Evolutionary conservation across 2,113 vertebrate species (phyloP).

Genomic region (Cebus imitator): DNA sequence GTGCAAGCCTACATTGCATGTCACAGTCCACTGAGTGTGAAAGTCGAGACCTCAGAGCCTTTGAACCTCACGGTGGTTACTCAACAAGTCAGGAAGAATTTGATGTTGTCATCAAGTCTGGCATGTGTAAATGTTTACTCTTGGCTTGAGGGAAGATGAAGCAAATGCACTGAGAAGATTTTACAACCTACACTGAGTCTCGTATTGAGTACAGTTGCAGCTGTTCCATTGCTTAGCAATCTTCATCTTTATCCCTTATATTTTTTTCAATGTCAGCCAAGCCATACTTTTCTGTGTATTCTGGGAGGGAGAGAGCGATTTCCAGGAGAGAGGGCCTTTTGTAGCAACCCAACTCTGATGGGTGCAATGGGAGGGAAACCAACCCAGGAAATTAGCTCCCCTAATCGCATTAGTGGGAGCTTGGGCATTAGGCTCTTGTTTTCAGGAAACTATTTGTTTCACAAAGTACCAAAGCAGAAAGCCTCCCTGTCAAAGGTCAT

Average conservation of each 20-base stretch:
- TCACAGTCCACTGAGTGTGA: slow-evolving; percentile 76
- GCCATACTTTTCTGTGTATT: not conserved
- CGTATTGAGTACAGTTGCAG: not conserved
- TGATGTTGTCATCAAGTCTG: slow-evolving; percentile 76
- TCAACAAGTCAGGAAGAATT: slow-evolving; percentile 77
- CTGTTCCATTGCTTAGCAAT: not conserved
- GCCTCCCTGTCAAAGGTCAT: slow-evolving; percentile 62
- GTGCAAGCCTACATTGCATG: slow-evolving; percentile 56
- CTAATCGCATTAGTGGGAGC: slow-evolving; percentile 94
- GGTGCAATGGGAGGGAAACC: slow-evolving; percentile 91
- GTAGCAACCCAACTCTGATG: slow-evolving; percentile 86
- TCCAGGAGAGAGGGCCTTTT: slow-evolving; percentile 75
- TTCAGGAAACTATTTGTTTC: slow-evolving; percentile 89
- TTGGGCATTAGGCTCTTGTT: slow-evolving; percentile 88
- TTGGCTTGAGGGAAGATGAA: slow-evolving; percentile 24
- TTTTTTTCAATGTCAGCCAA: slow-evolving; percentile 30
- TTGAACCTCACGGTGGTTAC: slow-evolving; percentile 71
- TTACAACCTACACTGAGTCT: not conserved
- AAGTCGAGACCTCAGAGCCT: slow-evolving; percentile 63
- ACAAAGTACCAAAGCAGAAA: slow-evolving; percentile 86
- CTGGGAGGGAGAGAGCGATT: slow-evolving; percentile 36
- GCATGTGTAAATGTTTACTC: slow-evolving; percentile 46
- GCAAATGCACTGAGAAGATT: not conserved
- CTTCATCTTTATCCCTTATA: slow-evolving; percentile 63
- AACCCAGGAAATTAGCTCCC: slow-evolving; percentile 94